phyloP scores from a whole-genome alignment of 2,888 invertebrate species.

The Zeuzera pyrina region DNA sequence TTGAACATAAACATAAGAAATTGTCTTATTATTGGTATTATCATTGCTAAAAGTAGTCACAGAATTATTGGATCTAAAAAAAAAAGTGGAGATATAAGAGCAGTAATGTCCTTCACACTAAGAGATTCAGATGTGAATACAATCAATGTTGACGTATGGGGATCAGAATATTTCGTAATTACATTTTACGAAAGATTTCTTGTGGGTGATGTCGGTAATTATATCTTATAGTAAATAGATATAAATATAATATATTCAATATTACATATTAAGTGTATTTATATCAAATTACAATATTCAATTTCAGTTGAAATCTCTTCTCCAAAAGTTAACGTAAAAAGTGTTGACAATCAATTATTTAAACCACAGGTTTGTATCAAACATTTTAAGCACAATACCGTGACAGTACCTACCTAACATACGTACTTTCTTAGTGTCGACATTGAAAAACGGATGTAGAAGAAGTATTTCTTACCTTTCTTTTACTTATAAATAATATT shows the following conservation, averaged over 20 bases:
- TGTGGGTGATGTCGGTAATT: conserved; percentile 80
- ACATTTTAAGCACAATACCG: background rate
- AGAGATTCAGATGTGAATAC: conserved; percentile 81
- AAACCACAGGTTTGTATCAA: conserved; percentile 69
- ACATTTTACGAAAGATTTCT: conserved; percentile 76
- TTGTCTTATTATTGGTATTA: conserved; percentile 68
- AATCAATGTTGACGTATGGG: conserved; percentile 86
- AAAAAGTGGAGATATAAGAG: conserved; percentile 69
- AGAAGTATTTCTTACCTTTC: too few relatives aligned
- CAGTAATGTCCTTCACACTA: conserved; percentile 84
- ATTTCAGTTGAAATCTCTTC: conserved; percentile 78
- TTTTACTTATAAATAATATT: too few relatives aligned
- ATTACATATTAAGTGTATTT: conserved; percentile 1
- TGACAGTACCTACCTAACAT: too few relatives aligned
- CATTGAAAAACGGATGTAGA: background rate
- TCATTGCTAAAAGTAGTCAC: conserved; percentile 77
- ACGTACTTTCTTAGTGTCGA: background rate
- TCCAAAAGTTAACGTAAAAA: conserved; percentile 74
- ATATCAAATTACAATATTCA: conserved; percentile 1
- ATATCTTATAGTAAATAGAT: background rate
- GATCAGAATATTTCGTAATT: conserved; percentile 74
- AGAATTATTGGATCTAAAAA: conserved; percentile 63
- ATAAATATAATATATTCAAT: background rate
- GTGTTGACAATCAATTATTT: conserved; percentile 73
- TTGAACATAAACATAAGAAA: conserved; percentile 56